These are phyloP conservation scores for Mya arenaria DNA, from an alignment of 1,140 invertebrate species.

Conservation along the genomic window DNA sequence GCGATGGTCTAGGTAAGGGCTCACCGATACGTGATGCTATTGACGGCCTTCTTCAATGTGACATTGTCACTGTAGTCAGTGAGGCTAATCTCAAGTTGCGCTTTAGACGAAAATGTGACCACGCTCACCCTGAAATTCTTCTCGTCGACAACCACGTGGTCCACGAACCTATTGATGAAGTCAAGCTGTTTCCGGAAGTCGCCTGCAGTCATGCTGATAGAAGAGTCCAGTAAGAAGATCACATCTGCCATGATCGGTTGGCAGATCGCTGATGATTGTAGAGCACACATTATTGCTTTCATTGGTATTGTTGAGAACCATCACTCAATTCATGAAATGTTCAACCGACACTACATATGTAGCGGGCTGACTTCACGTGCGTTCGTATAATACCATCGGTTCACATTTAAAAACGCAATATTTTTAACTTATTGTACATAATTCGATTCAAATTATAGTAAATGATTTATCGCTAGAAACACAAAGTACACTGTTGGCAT, in stretches of 20 bases:
- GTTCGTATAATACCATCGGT: too few relatives aligned
- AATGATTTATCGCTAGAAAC: too few relatives aligned
- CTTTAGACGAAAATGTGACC: slow-evolving; percentile 35
- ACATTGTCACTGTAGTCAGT: neutral
- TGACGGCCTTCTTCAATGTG: neutral
- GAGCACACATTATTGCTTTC: too few relatives aligned
- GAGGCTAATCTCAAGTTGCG: neutral
- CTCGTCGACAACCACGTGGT: slow-evolving; percentile 35
- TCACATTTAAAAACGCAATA: too few relatives aligned
- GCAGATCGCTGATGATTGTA: slow-evolving; percentile 34
- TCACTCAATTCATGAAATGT: too few relatives aligned
- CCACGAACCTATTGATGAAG: slow-evolving; percentile 43
- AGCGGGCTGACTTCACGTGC: too few relatives aligned
- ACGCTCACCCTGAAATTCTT: slow-evolving; percentile 42
- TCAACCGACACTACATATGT: too few relatives aligned
- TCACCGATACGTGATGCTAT: neutral
- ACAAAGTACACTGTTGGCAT: too few relatives aligned
- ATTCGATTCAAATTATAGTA: too few relatives aligned
- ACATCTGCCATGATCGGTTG: slow-evolving; percentile 62
- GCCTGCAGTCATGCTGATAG: slow-evolving; percentile 18
- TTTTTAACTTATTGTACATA: too few relatives aligned
- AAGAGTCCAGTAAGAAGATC: slow-evolving; percentile 54
- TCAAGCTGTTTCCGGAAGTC: slow-evolving; percentile 44
- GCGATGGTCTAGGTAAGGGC: too few relatives aligned
- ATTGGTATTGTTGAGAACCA: too few relatives aligned